phyloP scores from a whole-genome alignment of 1,140 invertebrate genomes.

The Pomacea maculata region DNA sequence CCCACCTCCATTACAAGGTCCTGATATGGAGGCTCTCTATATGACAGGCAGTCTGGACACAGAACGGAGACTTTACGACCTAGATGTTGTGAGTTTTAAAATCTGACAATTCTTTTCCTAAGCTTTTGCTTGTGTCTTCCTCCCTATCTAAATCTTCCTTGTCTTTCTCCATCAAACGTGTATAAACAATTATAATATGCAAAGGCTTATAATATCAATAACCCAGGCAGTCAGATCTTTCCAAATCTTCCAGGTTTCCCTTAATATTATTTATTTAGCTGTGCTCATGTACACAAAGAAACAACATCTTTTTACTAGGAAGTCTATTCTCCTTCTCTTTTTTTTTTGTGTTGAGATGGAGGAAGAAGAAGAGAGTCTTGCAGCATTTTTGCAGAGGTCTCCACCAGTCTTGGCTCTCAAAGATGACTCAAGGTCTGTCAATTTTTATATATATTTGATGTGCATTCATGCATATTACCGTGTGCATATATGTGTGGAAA shows the following conservation, averaged over 20 bases:
- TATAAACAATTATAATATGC: no score
- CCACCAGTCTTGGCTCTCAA: constrained; percentile 18
- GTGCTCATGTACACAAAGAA: no score
- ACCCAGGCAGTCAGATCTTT: no score
- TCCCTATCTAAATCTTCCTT: neutral
- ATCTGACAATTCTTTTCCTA: neutral
- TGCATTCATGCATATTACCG: no score
- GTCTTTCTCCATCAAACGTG: neutral
- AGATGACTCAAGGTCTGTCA: constrained; percentile 17
- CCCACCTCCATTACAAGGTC: constrained; percentile 40
- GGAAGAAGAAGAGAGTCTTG: constrained; percentile 27
- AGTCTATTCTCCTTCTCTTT: neutral
- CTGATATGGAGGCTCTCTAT: constrained; percentile 35
- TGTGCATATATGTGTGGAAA: no score
- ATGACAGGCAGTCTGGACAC: constrained; percentile 16
- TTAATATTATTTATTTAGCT: no score
- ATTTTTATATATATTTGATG: no score
- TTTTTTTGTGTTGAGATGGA: constrained; percentile 19
- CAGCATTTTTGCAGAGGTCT: constrained; percentile 17
- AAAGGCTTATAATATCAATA: no score
- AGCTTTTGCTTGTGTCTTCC: neutral
- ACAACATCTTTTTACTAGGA: no score
- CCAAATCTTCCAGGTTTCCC: no score
- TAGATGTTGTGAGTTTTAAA: constrained; percentile 25
- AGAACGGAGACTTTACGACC: constrained; percentile 20